Evolutionary conservation across 2,113 vertebrate species (phyloP).

Genomic region (Columba livia): DNA sequence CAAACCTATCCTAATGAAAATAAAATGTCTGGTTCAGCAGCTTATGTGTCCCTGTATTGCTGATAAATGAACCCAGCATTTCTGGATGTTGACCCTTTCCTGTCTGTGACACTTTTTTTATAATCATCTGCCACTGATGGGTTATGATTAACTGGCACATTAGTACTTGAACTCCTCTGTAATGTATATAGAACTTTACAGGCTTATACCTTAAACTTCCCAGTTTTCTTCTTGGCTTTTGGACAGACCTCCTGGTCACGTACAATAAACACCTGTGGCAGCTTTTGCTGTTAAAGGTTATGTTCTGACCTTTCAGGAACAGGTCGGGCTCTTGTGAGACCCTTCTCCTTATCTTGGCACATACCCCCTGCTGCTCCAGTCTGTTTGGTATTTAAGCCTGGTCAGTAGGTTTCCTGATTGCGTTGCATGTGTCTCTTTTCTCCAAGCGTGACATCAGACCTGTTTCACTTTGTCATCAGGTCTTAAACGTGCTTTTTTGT

Average conservation of each 20-base stretch:
- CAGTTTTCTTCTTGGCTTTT: not conserved
- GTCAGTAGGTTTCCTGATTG: not conserved
- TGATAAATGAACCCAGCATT: not conserved
- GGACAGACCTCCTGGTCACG: not conserved
- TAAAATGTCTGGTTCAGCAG: not conserved
- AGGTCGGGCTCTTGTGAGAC: not conserved
- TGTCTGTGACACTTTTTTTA: not conserved
- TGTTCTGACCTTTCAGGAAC: slow-evolving; percentile 17
- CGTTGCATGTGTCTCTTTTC: not conserved
- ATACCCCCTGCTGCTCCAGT: not conserved
- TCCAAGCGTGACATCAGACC: not conserved
- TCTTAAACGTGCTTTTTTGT: not conserved
- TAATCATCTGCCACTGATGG: not conserved
- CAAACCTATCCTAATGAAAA: not conserved
- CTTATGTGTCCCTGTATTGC: not conserved
- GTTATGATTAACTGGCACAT: not conserved
- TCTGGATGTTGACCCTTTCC: not conserved
- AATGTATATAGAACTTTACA: not conserved
- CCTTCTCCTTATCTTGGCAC: not conserved
- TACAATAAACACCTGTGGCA: not conserved
- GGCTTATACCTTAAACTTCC: not conserved
- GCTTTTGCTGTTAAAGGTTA: not conserved
- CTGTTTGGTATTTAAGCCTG: not conserved
- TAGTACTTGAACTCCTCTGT: not conserved
- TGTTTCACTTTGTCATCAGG: not conserved